Evolutionary conservation across 2,113 vertebrate species (phyloP), one percentile per base, ranked within the genome.

Genomic region (Corynorhinus townsendii): DNA sequence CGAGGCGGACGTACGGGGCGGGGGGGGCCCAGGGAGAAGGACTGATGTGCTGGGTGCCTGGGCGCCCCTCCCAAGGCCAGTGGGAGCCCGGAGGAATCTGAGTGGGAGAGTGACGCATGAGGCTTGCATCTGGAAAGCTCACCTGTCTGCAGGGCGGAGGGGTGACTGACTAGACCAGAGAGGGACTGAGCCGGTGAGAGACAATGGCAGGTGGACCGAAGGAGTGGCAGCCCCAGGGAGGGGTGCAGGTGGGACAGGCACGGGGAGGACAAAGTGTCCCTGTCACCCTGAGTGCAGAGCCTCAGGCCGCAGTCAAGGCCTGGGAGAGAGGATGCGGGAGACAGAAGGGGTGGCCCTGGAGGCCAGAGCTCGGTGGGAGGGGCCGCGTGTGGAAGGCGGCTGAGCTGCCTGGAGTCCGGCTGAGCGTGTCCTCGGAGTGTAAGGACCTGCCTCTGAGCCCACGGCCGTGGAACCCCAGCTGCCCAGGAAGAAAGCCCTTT

Each of bases 331-430:
- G 49, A 20, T 35, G 33, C 11, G 47, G 12, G 33, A 8, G 62
- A n/a, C 0, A 17, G 54, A 43, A 85, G 45, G 45, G 26, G 8
- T 1, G 0, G 38, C 33, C 68, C 2, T 4, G 56, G 47, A 64
- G 6, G 24, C 11, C 24, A 52, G 54, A 24, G 17, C 4, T 49
- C 1, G 30, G 66, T 0, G 14, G 8, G 62, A 16, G 64, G 26
- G 30, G 26, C 8, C 14, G 24, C 33, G 20, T 5, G 0, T 0
- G 11, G 15, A 17, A 6, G 33, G 24, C 3, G 5, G 4, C 7
- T 79, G 24, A 38, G 33, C 33, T 0, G 0, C 15, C 5, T 3
- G 7, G 47, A 79, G 35, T 5, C 26, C 24, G 11, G 10, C 12
- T 3, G 20, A 35, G 35, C 38, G 22, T 45, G 59, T 2, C 52